These are phyloP conservation scores for Sminthurides aquaticus DNA, from an alignment of 2,888 invertebrate species.

Conservation along the genomic window DNA sequence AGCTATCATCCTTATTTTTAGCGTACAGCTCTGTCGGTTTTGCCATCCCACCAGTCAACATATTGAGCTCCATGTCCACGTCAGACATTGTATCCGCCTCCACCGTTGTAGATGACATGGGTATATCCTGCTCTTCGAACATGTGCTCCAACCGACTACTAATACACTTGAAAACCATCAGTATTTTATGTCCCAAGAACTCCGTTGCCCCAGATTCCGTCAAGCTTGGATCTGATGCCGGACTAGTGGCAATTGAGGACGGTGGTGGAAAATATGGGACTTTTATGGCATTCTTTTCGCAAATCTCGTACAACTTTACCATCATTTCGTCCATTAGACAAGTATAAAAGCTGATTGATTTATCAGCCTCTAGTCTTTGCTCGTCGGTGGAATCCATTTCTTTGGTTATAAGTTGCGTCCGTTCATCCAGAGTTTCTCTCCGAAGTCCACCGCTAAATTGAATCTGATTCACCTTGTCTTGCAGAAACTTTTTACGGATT, in stretches of 20 bases:
- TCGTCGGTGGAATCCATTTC: constrained; percentile 27
- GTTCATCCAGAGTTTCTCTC: constrained; percentile 35
- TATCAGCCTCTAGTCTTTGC: constrained; percentile 28
- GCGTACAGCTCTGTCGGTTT: background rate
- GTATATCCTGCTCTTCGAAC: constrained; percentile 25
- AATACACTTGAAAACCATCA: constrained; percentile 26
- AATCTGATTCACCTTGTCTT: constrained; percentile 37
- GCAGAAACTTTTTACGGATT: constrained; percentile 37
- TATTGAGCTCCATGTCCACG: background rate
- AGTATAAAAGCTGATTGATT: constrained; percentile 28
- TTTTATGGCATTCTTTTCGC: constrained; percentile 30
- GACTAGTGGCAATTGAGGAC: background rate
- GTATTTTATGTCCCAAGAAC: constrained; percentile 23
- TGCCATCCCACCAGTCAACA: background rate
- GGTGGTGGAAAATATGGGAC: constrained; percentile 3
- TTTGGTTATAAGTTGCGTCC: constrained; percentile 24
- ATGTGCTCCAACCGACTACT: constrained; percentile 26
- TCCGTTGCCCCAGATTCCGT: background rate
- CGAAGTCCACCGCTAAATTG: constrained; percentile 39
- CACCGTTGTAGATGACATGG: constrained; percentile 5
- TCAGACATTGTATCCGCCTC: constrained; percentile 15
- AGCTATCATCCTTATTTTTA: background rate
- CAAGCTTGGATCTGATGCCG: no score
- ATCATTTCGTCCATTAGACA: constrained; percentile 36
- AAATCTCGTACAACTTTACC: constrained; percentile 36